A percentile compares a stretch with the other conserved stretches of the same genome.
Evolutionary conservation across 2,888 invertebrate species (phyloP).

Genomic region (Boloria selene): DNA sequence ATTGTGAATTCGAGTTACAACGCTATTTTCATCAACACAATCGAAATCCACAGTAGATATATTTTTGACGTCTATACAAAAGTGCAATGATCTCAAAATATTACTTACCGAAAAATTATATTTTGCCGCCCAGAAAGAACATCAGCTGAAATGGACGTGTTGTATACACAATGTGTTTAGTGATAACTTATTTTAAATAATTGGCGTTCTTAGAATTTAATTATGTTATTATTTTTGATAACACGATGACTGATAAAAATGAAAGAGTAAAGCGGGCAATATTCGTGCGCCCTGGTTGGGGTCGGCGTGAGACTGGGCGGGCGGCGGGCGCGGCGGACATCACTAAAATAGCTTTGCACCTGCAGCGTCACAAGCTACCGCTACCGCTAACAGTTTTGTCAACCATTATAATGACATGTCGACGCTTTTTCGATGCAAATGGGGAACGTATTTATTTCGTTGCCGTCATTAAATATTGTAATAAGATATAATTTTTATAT

Average conservation of each 20-base stretch:
- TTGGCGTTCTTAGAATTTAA: background rate
- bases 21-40: background rate
- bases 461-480: background rate
- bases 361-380: slow-evolving; percentile 64
- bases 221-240: slow-evolving; percentile 18
- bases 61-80: background rate
- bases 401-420: slow-evolving; percentile 60
- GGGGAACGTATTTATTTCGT: slow-evolving; percentile 17
- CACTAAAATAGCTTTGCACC: slow-evolving; percentile 77
- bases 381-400: slow-evolving; percentile 70
- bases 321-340: slow-evolving; percentile 56
- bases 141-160: background rate
- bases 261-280: slow-evolving; percentile 17
- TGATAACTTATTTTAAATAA: background rate
- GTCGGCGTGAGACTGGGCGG: slow-evolving; percentile 67
- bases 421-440: slow-evolving; percentile 37
- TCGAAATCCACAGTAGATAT: background rate
- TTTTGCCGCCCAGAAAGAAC: background rate
- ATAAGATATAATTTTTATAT: too few species aligned
- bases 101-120: slow-evolving; percentile 24
- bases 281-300: slow-evolving; percentile 38
- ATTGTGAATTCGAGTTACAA: slow-evolving; percentile 12
- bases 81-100: slow-evolving; percentile 4
- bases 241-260: slow-evolving; percentile 32
- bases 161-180: background rate